These are phyloP conservation scores for Diachrysia chrysitis DNA, from an alignment of 2,888 invertebrate species.

Conservation along the genomic window DNA sequence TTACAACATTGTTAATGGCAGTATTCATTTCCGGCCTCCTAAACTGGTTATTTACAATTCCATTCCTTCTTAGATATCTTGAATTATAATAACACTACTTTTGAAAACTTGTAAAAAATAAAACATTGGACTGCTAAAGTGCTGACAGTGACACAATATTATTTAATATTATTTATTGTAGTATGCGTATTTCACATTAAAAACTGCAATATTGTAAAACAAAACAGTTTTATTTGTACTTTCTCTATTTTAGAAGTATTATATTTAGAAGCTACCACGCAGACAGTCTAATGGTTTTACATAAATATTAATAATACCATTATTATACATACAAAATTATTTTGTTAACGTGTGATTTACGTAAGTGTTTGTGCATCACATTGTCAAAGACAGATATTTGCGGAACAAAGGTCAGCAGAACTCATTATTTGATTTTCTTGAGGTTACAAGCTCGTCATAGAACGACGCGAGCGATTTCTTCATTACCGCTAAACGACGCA, in stretches of 20 bases:
- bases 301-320: too few relatives aligned
- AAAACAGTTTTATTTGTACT: not conserved
- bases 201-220: not conserved
- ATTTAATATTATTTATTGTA: not conserved
- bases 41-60: not conserved
- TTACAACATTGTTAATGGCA: not conserved
- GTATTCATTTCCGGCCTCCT: not conserved
- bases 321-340: too few relatives aligned
- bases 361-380: constrained; percentile 34
- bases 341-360: constrained; percentile 29
- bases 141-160: not conserved
- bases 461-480: constrained; percentile 62
- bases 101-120: too few relatives aligned
- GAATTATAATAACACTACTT: too few relatives aligned
- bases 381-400: constrained; percentile 46
- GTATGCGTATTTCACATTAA: not conserved
- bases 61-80: too few relatives aligned
- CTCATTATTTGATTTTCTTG: constrained; percentile 44
- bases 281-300: not conserved
- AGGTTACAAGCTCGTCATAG: constrained; percentile 28
- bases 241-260: not conserved
- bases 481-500: constrained; percentile 64
- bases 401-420: constrained; percentile 41
- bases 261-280: too few relatives aligned
- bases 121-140: not conserved